Evolutionary conservation across 2,113 vertebrate genomes (phyloP), one percentile per base, ranked within the genome.

Genomic region (Thymallus thymallus): DNA sequence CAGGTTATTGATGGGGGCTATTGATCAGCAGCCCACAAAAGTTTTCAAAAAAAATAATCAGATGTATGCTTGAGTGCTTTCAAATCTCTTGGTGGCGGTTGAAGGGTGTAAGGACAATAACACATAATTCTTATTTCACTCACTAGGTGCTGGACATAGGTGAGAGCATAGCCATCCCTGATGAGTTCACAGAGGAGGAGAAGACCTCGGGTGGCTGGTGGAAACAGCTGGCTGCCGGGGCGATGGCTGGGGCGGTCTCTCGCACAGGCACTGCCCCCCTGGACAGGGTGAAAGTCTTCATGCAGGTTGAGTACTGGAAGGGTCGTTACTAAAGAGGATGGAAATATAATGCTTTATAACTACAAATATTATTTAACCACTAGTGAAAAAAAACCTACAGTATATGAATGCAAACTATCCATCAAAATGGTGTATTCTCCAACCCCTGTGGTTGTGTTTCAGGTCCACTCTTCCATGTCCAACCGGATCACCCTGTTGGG

Each of bases 141-240:
- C 14, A 6, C 35, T 74, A 98, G 96, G 94, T 97, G n/a, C 90
- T 98, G 87, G 97, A 98, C 85, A 95, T 98, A 76, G 96, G 96
- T 5, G 96, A 98, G 71, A 98, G 96, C 75, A 89, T 97, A 51
- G 90, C 95, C 76, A 94, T 98, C 80, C 96, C 96, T 7, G 96
- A 98, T 86, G 96, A 98, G 67, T 98, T 97, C 85, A 98, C 97
- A 0, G 95, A 96, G 64, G 95, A 99, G 64, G 97, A 98, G 83
- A 97, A 95, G 12, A 95, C 92, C 80, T 92, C 93, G 0, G 97
- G 95, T 0, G 91, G 93, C 73, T 98, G 96, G 96, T 97, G 96
- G 94, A 94, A 89, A 83, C 97, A 99, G 91, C 95, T 99, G 0
- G 76, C 93, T 78, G 93, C 96, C 0, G 96, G 96, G 13, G 97